phyloP scores from a whole-genome alignment of 2,113 vertebrate genomes.

The Tamias sibiricus region DNA sequence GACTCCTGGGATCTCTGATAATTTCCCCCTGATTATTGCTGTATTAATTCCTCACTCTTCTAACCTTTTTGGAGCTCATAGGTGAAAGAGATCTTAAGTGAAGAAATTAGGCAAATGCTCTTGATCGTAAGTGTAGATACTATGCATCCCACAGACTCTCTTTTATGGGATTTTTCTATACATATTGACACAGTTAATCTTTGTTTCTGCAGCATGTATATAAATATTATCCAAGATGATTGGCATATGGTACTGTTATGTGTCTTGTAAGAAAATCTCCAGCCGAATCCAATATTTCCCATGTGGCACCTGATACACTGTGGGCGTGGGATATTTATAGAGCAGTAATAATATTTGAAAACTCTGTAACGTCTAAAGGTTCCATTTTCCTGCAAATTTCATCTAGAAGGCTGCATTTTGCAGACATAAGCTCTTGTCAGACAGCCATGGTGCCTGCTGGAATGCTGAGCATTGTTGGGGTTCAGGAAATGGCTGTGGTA shows the following conservation, averaged over 20 bases:
- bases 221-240: constrained; percentile 72
- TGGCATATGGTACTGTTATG: constrained; percentile 64
- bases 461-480: not conserved
- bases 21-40: not conserved
- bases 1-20: not conserved
- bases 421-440: constrained; percentile 46
- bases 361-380: constrained; percentile 64
- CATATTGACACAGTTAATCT: constrained; percentile 77
- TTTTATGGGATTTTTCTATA: constrained; percentile 57
- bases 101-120: constrained; percentile 48
- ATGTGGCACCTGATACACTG: constrained; percentile 72
- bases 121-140: constrained; percentile 35
- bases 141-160: constrained; percentile 1
- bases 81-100: constrained; percentile 31
- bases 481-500: not conserved
- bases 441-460: not conserved
- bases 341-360: constrained; percentile 75
- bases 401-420: constrained; percentile 51
- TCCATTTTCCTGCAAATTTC: constrained; percentile 54
- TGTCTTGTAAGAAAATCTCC: constrained; percentile 73
- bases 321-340: constrained; percentile 76
- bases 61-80: not conserved
- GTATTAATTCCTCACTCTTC: constrained; percentile 12
- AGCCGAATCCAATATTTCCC: constrained; percentile 64
- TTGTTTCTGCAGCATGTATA: constrained; percentile 54